phyloP scores from a whole-genome alignment of 2,797 vertebrate species.

The Sebastiscus tertius region DNA sequence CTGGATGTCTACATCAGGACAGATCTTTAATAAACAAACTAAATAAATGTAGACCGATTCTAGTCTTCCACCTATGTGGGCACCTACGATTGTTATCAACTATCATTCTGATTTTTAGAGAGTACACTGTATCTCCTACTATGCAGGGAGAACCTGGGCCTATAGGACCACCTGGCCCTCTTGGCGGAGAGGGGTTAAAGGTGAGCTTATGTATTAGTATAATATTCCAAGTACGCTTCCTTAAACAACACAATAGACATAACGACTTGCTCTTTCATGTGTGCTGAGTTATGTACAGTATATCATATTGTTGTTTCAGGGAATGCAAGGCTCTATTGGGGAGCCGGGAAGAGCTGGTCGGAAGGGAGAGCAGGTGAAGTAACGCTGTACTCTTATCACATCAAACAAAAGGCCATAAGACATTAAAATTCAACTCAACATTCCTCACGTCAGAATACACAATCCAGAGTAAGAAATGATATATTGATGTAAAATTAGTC shows the following conservation, averaged over 20 bases:
- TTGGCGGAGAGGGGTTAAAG: slow-evolving; percentile 83
- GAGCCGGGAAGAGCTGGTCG: slow-evolving; percentile 68
- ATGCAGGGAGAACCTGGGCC: slow-evolving; percentile 82
- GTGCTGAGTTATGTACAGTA: background rate
- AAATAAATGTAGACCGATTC: background rate
- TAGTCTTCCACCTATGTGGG: background rate
- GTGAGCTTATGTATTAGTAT: slow-evolving; percentile 49
- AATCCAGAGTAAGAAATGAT: background rate
- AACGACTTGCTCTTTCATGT: background rate
- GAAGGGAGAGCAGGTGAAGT: slow-evolving; percentile 86
- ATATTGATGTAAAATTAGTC: background rate
- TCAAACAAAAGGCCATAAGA: background rate
- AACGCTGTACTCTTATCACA: background rate
- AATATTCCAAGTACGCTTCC: background rate
- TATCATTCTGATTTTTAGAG: background rate
- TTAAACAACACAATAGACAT: background rate
- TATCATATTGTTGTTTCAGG: slow-evolving; percentile 69
- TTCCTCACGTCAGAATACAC: background rate
- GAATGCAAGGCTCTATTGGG: slow-evolving; percentile 74
- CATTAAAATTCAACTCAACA: background rate
- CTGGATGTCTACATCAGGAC: background rate
- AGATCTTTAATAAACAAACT: background rate
- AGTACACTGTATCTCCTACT: background rate
- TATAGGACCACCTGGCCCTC: slow-evolving; percentile 75
- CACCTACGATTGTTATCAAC: background rate